These are phyloP conservation scores for Perithous albicinctus DNA, from an alignment of 2,888 invertebrate genomes.

Conservation along the genomic window DNA sequence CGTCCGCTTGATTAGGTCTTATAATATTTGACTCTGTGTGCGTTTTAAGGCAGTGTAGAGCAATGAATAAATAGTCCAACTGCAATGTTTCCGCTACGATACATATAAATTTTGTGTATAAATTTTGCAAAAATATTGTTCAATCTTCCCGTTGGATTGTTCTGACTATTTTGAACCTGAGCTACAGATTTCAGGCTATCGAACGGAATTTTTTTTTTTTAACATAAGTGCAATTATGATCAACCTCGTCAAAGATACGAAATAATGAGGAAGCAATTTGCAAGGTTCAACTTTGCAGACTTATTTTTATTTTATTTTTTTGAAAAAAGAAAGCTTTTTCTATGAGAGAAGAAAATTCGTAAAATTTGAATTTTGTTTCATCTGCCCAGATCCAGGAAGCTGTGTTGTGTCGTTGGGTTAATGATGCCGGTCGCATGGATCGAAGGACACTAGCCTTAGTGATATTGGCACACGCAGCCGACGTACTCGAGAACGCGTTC, in stretches of 20 bases:
- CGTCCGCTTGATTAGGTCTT: neutral
- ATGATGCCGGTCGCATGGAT: constrained; percentile 99
- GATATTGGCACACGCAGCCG: constrained; percentile 98
- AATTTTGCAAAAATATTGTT: neutral
- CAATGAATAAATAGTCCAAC: neutral
- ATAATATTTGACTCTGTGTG: neutral
- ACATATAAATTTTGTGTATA: neutral
- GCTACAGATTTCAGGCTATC: no score
- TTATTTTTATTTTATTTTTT: no score
- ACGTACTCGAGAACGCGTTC: constrained; percentile 99
- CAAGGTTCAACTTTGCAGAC: no score
- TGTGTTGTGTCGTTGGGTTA: constrained; percentile 97
- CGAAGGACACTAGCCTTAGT: constrained; percentile 96
- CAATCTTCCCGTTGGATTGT: no score
- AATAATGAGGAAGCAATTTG: no score
- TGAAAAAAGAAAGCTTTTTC: no score
- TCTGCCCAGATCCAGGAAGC: constrained; percentile 95
- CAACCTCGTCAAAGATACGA: no score
- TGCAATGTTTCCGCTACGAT: neutral
- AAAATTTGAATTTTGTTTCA: constrained; percentile 10
- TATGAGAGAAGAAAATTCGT: neutral
- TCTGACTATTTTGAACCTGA: no score
- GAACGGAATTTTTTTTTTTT: no score
- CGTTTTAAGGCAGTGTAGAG: neutral
- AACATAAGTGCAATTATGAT: no score